These are phyloP conservation scores for Paramormyrops hopkinsi DNA, from an alignment of 2,797 vertebrate genomes.

Conservation along the genomic window DNA sequence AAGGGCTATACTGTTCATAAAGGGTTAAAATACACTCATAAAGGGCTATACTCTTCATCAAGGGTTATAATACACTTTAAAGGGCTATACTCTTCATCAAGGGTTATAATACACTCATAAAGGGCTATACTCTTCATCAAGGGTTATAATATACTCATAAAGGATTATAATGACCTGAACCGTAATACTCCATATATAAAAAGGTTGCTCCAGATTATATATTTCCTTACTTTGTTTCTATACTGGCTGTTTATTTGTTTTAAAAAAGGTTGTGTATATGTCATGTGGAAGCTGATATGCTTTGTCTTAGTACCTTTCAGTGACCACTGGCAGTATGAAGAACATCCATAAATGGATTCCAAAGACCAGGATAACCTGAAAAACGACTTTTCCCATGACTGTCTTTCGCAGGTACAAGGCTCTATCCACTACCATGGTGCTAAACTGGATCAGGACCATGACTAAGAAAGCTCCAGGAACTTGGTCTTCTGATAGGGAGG, in stretches of 20 bases:
- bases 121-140: background rate
- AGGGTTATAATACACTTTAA: background rate
- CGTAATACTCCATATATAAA: background rate
- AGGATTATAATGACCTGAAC: background rate
- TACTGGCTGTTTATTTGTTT: background rate
- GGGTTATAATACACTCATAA: background rate
- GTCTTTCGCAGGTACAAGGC: conserved; percentile 95
- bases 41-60: too few relatives aligned
- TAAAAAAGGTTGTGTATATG: background rate
- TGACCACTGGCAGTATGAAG: conserved; percentile 88
- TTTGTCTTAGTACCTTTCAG: conserved; percentile 72
- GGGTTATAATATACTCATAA: background rate
- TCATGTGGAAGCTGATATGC: background rate
- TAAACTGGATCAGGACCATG: conserved; percentile 98
- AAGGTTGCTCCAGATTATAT: background rate
- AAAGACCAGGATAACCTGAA: conserved; percentile 94
- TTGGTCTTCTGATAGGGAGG: conserved; percentile 92
- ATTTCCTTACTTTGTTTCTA: background rate
- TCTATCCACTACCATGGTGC: conserved; percentile 95
- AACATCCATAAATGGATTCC: conserved; percentile 99
- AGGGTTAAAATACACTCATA: background rate
- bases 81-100: background rate
- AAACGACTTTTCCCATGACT: conserved; percentile 91
- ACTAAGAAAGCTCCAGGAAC: conserved; percentile 92
- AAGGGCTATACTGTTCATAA: background rate